A percentile compares a stretch with the other conserved stretches of the same genome.
Evolutionary conservation across 2,797 vertebrate genomes (phyloP).

Genomic region (Dendrocincla tyrannina): DNA sequence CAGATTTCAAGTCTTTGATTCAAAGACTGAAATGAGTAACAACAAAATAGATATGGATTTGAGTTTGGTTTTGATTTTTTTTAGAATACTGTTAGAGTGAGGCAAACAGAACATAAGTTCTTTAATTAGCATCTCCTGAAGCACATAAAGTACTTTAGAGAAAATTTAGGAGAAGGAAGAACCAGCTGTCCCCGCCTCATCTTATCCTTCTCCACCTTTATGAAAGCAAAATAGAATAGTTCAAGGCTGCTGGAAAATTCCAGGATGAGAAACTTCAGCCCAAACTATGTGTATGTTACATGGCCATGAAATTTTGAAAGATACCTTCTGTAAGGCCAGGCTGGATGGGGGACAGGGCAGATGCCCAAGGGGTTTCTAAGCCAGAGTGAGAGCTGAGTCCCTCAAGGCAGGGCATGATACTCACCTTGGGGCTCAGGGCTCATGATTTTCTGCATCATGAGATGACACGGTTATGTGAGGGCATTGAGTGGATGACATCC

Average conservation of each 20-base stretch:
- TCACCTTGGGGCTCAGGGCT: neutral
- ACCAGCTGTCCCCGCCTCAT: neutral
- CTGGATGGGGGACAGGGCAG: neutral
- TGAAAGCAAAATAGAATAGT: neutral
- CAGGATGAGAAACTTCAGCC: neutral
- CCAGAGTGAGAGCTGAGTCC: no score
- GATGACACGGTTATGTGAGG: accelerated
- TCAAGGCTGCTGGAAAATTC: neutral
- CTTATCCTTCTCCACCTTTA: neutral
- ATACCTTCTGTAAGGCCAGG: neutral
- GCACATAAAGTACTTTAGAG: neutral
- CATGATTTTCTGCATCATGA: neutral
- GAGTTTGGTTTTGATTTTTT: neutral
- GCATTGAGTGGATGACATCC: accelerated
- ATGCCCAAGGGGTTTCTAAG: accelerated
- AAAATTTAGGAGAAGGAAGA: neutral
- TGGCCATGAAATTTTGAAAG: neutral
- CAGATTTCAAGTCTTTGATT: neutral
- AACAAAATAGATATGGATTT: neutral
- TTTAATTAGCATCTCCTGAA: neutral
- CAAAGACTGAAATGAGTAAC: neutral
- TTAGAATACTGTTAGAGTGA: neutral
- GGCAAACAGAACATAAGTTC: neutral
- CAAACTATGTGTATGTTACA: neutral
- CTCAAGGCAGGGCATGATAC: neutral